phyloP scores from a whole-genome alignment of 2,888 invertebrate genomes.

The Anthophora plumipes region DNA sequence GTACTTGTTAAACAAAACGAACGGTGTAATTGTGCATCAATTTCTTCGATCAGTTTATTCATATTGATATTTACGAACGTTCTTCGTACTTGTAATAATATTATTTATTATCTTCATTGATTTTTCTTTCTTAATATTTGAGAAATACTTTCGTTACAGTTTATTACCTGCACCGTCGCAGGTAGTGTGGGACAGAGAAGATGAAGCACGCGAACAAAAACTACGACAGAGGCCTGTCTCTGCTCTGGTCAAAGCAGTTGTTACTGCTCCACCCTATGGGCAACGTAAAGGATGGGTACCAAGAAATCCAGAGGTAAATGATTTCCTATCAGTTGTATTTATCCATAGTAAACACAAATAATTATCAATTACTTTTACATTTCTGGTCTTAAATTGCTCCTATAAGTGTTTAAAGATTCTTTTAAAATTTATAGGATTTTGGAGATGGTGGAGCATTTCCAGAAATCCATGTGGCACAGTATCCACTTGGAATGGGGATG shows the following conservation, averaged over 20 bases:
- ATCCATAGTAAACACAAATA: background rate
- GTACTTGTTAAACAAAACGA: background rate
- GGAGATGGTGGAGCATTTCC: constrained; percentile 99
- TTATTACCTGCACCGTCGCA: constrained; percentile 95
- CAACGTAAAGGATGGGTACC: constrained; percentile 98
- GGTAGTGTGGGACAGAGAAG: constrained; percentile 95
- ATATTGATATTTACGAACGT: background rate
- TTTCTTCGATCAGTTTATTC: background rate
- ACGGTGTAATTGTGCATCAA: background rate
- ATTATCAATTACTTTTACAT: background rate
- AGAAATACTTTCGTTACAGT: constrained; percentile 84
- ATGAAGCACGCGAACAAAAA: constrained; percentile 88
- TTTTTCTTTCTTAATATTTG: background rate
- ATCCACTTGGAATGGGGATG: constrained; percentile 96
- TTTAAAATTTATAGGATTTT: constrained; percentile 86
- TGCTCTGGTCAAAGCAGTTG: constrained; percentile 91
- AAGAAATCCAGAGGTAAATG: constrained; percentile 88
- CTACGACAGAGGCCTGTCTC: constrained; percentile 86
- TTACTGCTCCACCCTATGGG: constrained; percentile 96
- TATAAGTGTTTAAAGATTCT: background rate
- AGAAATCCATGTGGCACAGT: constrained; percentile 98
- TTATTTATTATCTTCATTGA: no score
- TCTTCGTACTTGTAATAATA: background rate
- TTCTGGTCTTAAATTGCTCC: background rate
- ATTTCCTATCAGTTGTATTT: background rate